Evolutionary conservation across 92 coral and sea anemone species (phyloP), one percentile per base, ranked within the genome.

Genomic region (Porites divaricata): DNA sequence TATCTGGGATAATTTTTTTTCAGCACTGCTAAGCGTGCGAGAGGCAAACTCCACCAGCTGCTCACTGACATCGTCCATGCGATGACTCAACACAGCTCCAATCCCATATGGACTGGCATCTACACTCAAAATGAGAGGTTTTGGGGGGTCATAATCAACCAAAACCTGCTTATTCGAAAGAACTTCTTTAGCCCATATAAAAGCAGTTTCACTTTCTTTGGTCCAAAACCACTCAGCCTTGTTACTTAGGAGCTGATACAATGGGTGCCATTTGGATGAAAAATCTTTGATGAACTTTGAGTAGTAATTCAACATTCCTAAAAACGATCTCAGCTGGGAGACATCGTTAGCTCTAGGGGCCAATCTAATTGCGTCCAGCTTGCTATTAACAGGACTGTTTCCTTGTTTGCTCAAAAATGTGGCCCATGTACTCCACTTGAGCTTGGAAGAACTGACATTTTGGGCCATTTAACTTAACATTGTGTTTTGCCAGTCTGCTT

Each of bases 191-290:
- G 78, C 88, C 82, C 82, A 84, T 82, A 75, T 65, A 63, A 75
- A 75, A 52, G 83, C 83, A 61, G 82, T 53, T 22, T 87, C 87
- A 52, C 86, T 76, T 57, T 71, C 59, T 59, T 63, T 73, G 66
- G 67, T 54, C 87, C 83, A 70, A 75, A 62, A 25, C 89, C 85
- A 78, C 58, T 78, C 69, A 26, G 49, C 62, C 76, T 69, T 83
- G 83, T 80, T 80, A 82, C 87, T 77, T 71, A 85, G 83, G 26
- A 81, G 79, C 76, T 88, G 87, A 88, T 81, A 81, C 81, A 86
- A 74, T 71, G 85, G 90, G 51, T 80, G 80, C 72, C 79, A 81
- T 63, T 63, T 86, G 59, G 80, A 63, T 69, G 90, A 72, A 76
- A 86, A 81, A 72, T 86, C 83, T 28, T 76, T 76, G 64, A 75